phyloP scores from a whole-genome alignment of 2,888 invertebrate genomes.

The Lacanobia wlatinum region DNA sequence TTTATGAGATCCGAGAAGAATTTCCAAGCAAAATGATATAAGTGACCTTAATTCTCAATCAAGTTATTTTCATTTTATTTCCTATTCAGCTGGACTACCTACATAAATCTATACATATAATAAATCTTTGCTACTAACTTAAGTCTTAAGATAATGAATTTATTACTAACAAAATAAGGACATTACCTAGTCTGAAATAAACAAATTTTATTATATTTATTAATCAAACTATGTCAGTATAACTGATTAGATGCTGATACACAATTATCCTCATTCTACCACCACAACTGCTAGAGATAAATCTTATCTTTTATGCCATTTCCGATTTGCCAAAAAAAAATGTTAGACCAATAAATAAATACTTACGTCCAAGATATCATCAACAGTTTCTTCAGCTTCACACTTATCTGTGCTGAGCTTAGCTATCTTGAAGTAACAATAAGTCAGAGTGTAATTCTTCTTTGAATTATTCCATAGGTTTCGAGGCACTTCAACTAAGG shows the following conservation, averaged over 20 bases:
- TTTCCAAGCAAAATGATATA: neutral
- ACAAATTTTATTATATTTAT: too few relatives aligned
- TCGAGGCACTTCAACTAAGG: constrained; percentile 98
- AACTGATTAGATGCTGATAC: constrained; percentile 26
- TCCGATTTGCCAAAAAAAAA: neutral
- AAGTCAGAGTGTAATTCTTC: constrained; percentile 95
- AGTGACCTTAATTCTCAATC: neutral
- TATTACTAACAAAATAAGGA: too few relatives aligned
- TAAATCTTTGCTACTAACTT: too few relatives aligned
- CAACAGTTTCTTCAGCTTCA: constrained; percentile 99
- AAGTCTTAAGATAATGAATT: too few relatives aligned
- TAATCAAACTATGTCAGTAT: constrained; percentile 21
- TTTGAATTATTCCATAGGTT: constrained; percentile 97
- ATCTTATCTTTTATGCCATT: constrained; percentile 17
- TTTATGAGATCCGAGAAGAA: neutral
- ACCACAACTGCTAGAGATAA: constrained; percentile 3
- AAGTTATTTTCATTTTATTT: too few relatives aligned
- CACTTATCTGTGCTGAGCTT: constrained; percentile 98
- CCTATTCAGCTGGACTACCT: too few relatives aligned
- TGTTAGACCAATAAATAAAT: neutral
- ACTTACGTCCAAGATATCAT: constrained; percentile 97
- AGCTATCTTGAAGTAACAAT: constrained; percentile 98
- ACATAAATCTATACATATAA: too few relatives aligned
- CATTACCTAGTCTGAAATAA: too few relatives aligned
- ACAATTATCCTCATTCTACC: neutral